phyloP scores from a whole-genome alignment of 1,140 invertebrate species.

The Mizuhopecten yessoensis region DNA sequence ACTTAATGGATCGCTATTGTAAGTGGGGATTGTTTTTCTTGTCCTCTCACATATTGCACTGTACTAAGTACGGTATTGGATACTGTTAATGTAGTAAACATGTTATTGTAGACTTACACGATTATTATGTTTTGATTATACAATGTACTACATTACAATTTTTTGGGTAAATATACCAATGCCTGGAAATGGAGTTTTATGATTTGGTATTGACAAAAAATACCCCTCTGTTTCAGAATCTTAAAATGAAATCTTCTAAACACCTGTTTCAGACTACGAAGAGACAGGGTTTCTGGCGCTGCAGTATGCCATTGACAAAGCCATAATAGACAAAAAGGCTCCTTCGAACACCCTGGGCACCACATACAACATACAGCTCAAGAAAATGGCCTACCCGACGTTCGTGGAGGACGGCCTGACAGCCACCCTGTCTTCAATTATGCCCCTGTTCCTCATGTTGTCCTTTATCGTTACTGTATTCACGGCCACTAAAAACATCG shows the following conservation, averaged over 20 bases:
- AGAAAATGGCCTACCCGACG: constrained; percentile 67
- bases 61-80: no score
- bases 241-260: no score
- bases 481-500: constrained; percentile 75
- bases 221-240: neutral
- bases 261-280: constrained; percentile 86
- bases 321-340: constrained; percentile 83
- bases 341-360: neutral
- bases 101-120: no score
- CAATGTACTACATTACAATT: no score
- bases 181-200: no score
- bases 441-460: constrained; percentile 85
- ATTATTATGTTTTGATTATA: no score
- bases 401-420: constrained; percentile 68
- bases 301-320: constrained; percentile 86
- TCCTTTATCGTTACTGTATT: constrained; percentile 86
- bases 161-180: no score
- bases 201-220: no score
- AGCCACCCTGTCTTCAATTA: constrained; percentile 84
- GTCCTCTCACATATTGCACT: no score
- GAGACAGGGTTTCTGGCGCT: constrained; percentile 88
- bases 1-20: no score
- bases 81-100: no score
- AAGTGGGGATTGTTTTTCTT: no score
- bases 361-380: constrained; percentile 48